These are phyloP conservation scores for Hoplostethus mediterraneus DNA, from an alignment of 2,797 vertebrate species.

Conservation along the genomic window DNA sequence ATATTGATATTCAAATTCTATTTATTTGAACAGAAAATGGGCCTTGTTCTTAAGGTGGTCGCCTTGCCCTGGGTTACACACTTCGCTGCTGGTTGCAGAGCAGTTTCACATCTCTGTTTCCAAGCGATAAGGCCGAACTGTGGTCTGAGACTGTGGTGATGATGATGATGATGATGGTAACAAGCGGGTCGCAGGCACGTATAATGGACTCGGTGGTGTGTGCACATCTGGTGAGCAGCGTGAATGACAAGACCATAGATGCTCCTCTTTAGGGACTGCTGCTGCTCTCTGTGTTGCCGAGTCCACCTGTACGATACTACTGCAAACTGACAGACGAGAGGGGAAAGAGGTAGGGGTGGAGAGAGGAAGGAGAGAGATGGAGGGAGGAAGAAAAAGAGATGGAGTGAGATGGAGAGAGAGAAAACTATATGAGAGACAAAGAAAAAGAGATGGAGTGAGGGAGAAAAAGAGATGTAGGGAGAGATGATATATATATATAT, in stretches of 20 bases:
- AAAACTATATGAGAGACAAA: constrained; percentile 4
- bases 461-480: background rate
- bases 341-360: background rate
- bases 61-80: no score
- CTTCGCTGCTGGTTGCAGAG: no score
- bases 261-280: constrained; percentile 36
- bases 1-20: no score
- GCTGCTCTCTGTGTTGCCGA: background rate
- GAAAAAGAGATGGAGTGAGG: constrained; percentile 9
- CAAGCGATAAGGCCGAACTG: background rate
- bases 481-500: background rate
- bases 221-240: background rate
- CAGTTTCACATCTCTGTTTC: background rate
- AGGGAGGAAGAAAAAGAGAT: background rate
- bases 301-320: constrained; percentile 69
- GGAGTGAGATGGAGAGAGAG: background rate
- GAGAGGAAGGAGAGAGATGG: constrained; percentile 1
- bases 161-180: background rate
- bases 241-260: background rate
- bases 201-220: no score
- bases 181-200: background rate
- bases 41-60: no score
- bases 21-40: no score
- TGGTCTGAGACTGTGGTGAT: no score
- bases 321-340: constrained; percentile 19